Conservation (phyloP, 2,797 vertebrate genomes). For the Tapirus indicus region DNA sequence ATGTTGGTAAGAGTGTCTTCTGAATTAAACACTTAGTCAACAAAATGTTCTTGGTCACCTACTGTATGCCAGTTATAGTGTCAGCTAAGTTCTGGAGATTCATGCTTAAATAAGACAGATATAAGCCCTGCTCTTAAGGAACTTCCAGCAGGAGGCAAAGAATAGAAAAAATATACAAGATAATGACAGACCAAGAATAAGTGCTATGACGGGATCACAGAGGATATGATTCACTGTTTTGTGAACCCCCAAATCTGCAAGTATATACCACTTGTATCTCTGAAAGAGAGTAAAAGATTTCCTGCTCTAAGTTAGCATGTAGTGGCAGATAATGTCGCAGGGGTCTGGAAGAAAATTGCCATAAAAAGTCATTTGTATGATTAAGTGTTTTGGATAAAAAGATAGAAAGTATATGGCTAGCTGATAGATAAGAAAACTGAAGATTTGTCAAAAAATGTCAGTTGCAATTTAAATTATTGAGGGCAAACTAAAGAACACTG, state of each 20-base stretch:
- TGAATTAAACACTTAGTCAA: background rate
- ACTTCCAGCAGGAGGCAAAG: background rate
- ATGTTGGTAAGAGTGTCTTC: background rate
- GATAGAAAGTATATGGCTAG: background rate
- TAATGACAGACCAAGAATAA: background rate
- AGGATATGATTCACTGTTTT: background rate
- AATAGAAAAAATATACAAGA: background rate
- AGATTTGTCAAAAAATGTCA: background rate
- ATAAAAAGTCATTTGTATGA: background rate
- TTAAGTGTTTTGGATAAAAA: background rate
- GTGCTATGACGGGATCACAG: background rate
- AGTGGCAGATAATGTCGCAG: background rate
- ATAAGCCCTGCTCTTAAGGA: background rate
- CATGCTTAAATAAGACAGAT: background rate
- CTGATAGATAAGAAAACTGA: constrained; percentile 5
- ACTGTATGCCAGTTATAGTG: background rate
- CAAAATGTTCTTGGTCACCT: background rate
- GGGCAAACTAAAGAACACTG: background rate
- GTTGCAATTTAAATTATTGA: background rate
- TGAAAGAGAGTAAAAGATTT: background rate
- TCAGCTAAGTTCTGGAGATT: background rate
- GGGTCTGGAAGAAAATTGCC: background rate
- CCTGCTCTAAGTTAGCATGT: background rate
- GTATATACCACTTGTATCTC: background rate
- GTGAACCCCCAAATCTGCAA: background rate